These are phyloP conservation scores for Lordiphosa collinella DNA, from an alignment of 1,140 invertebrate species.

Conservation along the genomic window DNA sequence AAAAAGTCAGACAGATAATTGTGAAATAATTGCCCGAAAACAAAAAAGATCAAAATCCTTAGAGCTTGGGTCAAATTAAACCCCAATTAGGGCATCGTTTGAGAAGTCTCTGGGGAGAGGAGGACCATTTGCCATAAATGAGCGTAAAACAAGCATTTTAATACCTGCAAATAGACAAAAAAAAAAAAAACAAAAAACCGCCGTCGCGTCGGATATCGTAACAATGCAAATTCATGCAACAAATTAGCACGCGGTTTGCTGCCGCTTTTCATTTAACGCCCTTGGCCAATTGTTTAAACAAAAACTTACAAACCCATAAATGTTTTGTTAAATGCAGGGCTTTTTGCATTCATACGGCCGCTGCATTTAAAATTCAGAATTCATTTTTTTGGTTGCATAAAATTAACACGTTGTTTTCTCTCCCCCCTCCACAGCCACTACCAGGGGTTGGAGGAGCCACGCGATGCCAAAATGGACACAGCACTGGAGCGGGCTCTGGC, in stretches of 20 bases:
- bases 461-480: slow-evolving; percentile 80
- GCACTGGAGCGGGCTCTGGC: slow-evolving; percentile 83
- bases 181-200: not conserved
- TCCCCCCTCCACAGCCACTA: slow-evolving; percentile 27
- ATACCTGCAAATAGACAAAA: not conserved
- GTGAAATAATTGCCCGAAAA: no score
- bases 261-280: slow-evolving; percentile 54
- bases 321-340: slow-evolving; percentile 17
- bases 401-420: slow-evolving; percentile 24
- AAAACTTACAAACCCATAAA: slow-evolving; percentile 27
- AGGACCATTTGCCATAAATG: slow-evolving; percentile 13
- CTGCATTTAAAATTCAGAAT: slow-evolving; percentile 19
- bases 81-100: not conserved
- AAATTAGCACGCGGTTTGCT: slow-evolving; percentile 44
- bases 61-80: no score
- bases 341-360: slow-evolving; percentile 22
- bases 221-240: slow-evolving; percentile 37
- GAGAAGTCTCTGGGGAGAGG: not conserved
- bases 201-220: slow-evolving; percentile 8
- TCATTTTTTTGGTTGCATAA: slow-evolving; percentile 13
- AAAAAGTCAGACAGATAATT: no score
- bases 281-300: slow-evolving; percentile 28
- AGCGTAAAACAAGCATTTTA: slow-evolving; percentile 20
- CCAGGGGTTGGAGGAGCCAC: slow-evolving; percentile 63
- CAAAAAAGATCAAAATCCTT: no score